A percentile compares a stretch with the other conserved stretches of the same genome.
Evolutionary conservation across 1,140 invertebrate species (phyloP).

Genomic region (Temnothorax curvispinosus): DNA sequence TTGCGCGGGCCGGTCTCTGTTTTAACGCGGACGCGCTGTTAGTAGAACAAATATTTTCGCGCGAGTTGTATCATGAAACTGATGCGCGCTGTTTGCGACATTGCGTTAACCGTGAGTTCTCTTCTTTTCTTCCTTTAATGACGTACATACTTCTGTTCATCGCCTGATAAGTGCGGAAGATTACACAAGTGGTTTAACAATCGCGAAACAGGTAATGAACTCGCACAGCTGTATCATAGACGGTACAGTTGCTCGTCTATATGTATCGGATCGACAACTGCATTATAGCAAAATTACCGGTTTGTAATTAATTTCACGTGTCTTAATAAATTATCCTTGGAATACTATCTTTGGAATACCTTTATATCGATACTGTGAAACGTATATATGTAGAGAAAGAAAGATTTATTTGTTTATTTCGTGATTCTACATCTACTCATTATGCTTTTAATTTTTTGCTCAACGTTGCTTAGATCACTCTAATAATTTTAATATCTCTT

Average conservation of each 20-base stretch:
- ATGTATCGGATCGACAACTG: not conserved
- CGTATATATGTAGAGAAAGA: not conserved
- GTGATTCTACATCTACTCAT: not conserved
- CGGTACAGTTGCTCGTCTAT: too few species aligned
- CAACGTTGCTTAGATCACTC: not conserved
- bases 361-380: not conserved
- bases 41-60: conserved; percentile 42
- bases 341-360: too few species aligned
- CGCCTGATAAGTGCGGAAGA: not conserved
- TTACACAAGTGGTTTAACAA: not conserved
- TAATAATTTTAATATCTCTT: not conserved
- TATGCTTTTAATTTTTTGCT: not conserved
- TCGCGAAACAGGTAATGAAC: not conserved
- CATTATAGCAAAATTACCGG: not conserved
- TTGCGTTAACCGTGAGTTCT: not conserved
- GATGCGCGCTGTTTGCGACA: not conserved
- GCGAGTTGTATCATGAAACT: not conserved
- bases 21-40: conserved; percentile 39
- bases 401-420: not conserved
- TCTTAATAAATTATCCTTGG: not conserved
- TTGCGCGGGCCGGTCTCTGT: conserved; percentile 18
- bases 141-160: not conserved
- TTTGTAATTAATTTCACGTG: conserved; percentile 2
- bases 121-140: not conserved
- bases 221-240: not conserved